Evolutionary conservation across 2,888 invertebrate species (phyloP), one percentile per base, ranked within the genome.

Genomic region (Tetragonula carbonaria): DNA sequence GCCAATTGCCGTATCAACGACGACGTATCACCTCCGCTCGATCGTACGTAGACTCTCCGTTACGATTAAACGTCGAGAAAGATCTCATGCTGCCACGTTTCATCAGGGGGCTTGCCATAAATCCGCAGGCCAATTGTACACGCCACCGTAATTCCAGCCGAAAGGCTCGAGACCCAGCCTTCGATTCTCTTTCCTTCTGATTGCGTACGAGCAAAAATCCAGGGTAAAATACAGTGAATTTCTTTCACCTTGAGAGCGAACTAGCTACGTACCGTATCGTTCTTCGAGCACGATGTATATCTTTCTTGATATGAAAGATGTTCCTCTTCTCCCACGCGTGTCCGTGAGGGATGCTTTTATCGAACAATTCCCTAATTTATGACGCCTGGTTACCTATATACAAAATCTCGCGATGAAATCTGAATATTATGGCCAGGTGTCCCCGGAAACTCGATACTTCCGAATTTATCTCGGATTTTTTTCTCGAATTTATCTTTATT

Each of bases 91-190:
- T 53, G 33, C 66, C 38, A 33, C 13, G 45, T 65, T 59, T 33
- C 66, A 78, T 78, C 59, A 67, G 33, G 28, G 3, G 33, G 38
- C 53, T 38, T 16, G 59, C 72, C 68, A 80, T 86, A 87, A 86
- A 87, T 87, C 80, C 38, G 72, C 0, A 65, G 53, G 28, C 67
- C 78, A 73, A 86, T 87, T 80, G 82, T 72, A 70, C 45, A 76
- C 73, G 68, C 57, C 23, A 51, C 81, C 73, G 74, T 86, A 87
- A 87, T 77, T 79, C 75, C 51, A n/a, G 28, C 71, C 71, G 53
- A 84, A 75, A 79, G 53, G 45, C 45, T 71, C 14, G 51, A 28
- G 28, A 51, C n/a, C 59, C 14, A 45, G 13, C 62, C 11, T 33
- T 38, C 67, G 67, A 77, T 23, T 76, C 81, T 78, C 73, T 77